Evolutionary conservation across 1,140 invertebrate genomes (phyloP).

Genomic region (Bombus turneri): DNA sequence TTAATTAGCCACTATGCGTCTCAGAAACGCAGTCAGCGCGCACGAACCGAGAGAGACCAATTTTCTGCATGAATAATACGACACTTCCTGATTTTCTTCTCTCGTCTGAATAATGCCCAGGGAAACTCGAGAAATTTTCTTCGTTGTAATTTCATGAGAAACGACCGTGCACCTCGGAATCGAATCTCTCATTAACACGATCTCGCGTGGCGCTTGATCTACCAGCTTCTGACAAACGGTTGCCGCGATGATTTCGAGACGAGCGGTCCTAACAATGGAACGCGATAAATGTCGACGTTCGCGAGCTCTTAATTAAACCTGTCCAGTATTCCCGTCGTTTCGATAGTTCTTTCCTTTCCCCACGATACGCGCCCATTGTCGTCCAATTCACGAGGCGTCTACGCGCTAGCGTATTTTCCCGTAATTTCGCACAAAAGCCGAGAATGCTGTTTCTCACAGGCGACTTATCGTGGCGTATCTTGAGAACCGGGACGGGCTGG

Average conservation of each 20-base stretch:
- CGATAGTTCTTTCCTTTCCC: neutral
- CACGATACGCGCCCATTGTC: conserved; percentile 23
- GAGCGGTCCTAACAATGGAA: neutral
- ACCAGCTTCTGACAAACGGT: neutral
- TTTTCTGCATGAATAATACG: neutral
- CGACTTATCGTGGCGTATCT: conserved; percentile 33
- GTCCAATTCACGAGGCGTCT: neutral
- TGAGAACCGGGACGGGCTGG: conserved; percentile 71
- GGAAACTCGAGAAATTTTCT: conserved; percentile 38
- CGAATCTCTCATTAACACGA: conserved; percentile 12
- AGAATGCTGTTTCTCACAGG: conserved; percentile 56
- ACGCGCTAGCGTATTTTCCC: conserved; percentile 43
- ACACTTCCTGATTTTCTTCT: conserved; percentile 37
- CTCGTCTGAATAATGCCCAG: neutral
- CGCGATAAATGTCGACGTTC: neutral
- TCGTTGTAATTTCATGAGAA: conserved; percentile 1
- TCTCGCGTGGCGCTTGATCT: neutral
- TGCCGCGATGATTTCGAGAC: neutral
- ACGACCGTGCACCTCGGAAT: neutral
- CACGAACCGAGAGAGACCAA: neutral
- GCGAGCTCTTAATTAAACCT: neutral
- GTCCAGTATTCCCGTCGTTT: no score
- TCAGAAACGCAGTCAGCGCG: neutral
- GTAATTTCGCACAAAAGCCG: conserved; percentile 64
- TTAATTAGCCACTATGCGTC: neutral